Evolutionary conservation across 2,797 vertebrate species (phyloP).

Genomic region (Catostomus latipinnis): DNA sequence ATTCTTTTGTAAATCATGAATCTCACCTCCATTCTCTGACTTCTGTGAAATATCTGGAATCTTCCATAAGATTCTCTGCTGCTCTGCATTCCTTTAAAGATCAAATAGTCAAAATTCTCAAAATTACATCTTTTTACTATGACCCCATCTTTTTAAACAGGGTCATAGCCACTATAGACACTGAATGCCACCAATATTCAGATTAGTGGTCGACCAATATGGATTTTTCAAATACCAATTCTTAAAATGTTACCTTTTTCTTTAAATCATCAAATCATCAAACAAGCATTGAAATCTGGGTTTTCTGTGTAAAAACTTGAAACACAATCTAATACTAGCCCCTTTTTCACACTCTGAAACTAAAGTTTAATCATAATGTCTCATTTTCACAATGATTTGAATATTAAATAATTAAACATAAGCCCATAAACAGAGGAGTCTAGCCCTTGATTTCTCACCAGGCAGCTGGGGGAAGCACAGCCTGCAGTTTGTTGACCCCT

Average conservation of each 20-base stretch:
- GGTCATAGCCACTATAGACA: no score
- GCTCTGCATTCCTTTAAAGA: constrained; percentile 89
- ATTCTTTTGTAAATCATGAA: background rate
- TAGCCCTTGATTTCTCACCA: constrained; percentile 79
- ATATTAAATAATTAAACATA: background rate
- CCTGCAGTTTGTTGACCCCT: constrained; percentile 93
- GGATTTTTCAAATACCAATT: no score
- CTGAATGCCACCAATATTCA: no score
- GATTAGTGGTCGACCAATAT: no score
- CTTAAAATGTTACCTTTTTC: no score
- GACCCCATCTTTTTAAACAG: no score
- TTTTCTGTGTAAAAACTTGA: no score
- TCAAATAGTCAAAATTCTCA: constrained; percentile 32
- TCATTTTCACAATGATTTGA: background rate
- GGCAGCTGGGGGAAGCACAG: constrained; percentile 92
- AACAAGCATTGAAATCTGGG: no score
- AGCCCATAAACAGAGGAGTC: background rate
- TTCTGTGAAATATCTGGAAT: constrained; percentile 98
- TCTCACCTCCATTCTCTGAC: constrained; percentile 95
- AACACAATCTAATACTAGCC: background rate
- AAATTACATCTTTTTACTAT: background rate
- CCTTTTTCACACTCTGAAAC: background rate
- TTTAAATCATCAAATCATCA: no score
- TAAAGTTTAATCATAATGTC: background rate
- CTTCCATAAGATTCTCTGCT: constrained; percentile 97